Percentiles rank a stretch among this genome's conserved stretches.
Evolutionary conservation across 2,888 invertebrate genomes (phyloP).

Genomic region (Lithophane socia): DNA sequence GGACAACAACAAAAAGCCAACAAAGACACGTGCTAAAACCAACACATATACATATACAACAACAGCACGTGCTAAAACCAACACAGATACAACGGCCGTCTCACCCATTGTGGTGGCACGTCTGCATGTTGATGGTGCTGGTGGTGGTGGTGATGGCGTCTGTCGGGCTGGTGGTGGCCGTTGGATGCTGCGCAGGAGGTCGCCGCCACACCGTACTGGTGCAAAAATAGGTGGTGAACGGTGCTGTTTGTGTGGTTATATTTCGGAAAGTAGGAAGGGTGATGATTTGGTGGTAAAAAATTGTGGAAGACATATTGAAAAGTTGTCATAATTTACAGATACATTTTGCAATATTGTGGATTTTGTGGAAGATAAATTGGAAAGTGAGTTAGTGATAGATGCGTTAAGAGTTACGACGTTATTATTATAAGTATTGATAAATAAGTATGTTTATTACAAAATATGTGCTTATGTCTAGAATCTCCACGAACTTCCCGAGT

Average conservation of each 20-base stretch:
- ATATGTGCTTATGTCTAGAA: background rate
- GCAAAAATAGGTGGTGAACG: constrained; percentile 65
- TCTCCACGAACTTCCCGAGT: background rate
- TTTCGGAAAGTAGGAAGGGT: too few species aligned
- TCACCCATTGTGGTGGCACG: constrained; percentile 87
- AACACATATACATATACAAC: constrained; percentile 23
- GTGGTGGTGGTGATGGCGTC: constrained; percentile 83
- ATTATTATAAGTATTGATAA: too few species aligned
- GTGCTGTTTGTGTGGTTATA: constrained; percentile 43
- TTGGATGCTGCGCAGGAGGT: constrained; percentile 88
- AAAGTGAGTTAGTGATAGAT: background rate
- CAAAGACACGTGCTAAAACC: constrained; percentile 21
- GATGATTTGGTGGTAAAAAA: background rate
- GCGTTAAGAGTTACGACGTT: background rate
- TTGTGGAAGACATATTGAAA: background rate
- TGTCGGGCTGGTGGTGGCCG: constrained; percentile 87
- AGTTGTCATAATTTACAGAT: background rate
- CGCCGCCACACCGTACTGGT: constrained; percentile 89
- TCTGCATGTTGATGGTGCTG: constrained; percentile 89
- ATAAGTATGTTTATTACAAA: too few species aligned
- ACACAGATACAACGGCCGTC: constrained; percentile 53
- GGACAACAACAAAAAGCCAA: constrained; percentile 20
- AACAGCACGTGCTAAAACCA: constrained; percentile 27
- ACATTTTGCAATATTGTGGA: constrained; percentile 3
- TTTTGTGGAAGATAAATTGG: background rate